phyloP scores from a whole-genome alignment of 1,140 invertebrate genomes.

The Drosophila nikananu region DNA sequence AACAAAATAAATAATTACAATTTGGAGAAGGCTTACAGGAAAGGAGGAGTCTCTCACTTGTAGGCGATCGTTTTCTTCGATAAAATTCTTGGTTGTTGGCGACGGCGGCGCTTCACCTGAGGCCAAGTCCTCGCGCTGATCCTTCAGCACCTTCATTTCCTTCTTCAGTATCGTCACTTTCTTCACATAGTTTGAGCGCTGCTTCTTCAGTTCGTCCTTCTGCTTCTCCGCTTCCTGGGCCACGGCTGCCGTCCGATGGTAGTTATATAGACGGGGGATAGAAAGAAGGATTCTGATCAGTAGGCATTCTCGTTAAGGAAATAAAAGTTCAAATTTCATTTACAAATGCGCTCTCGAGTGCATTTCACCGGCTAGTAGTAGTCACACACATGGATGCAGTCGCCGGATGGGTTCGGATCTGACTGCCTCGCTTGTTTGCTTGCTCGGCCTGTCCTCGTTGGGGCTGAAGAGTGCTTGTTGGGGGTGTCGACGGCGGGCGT shows the following conservation, averaged over 20 bases:
- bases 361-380: constrained; percentile 75
- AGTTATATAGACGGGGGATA: constrained; percentile 35
- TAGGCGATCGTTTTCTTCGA: constrained; percentile 92
- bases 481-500: constrained; percentile 53
- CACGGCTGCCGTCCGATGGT: constrained; percentile 87
- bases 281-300: constrained; percentile 51
- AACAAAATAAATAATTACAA: not conserved
- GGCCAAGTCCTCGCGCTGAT: constrained; percentile 90
- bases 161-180: constrained; percentile 90
- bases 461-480: constrained; percentile 52
- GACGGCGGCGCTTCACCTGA: constrained; percentile 86
- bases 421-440: constrained; percentile 48
- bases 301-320: constrained; percentile 36
- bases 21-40: no score
- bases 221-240: constrained; percentile 93
- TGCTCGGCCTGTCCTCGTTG: constrained; percentile 55
- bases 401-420: constrained; percentile 53
- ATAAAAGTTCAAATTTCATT: constrained; percentile 78
- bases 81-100: constrained; percentile 89
- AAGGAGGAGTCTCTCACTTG: constrained; percentile 87
- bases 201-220: constrained; percentile 90
- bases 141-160: constrained; percentile 91
- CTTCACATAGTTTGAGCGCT: constrained; percentile 91
- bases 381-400: constrained; percentile 64
- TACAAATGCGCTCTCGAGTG: constrained; percentile 80